Conservation (phyloP, 1,140 invertebrate species). For the Chrysoperla carnea region DNA sequence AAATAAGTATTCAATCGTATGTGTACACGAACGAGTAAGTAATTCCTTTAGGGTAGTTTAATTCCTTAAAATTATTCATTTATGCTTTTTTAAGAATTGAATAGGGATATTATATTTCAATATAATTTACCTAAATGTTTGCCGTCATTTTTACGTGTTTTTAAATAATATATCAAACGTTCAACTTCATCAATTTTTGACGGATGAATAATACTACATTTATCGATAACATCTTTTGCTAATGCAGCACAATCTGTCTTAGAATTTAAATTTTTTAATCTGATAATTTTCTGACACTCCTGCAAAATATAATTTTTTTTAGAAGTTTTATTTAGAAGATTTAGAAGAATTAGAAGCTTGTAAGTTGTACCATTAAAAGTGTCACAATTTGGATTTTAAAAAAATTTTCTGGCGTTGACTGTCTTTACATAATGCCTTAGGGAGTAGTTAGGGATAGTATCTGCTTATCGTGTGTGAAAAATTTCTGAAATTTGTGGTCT, state of each 20-base stretch:
- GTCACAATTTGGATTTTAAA: neutral
- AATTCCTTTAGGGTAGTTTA: too few relatives aligned
- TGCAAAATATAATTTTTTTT: constrained; percentile 13
- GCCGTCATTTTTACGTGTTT: constrained; percentile 46
- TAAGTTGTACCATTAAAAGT: constrained; percentile 1
- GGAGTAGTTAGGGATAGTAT: too few relatives aligned
- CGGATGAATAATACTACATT: constrained; percentile 76
- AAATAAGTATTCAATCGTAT: too few relatives aligned
- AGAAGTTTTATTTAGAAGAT: constrained; percentile 5
- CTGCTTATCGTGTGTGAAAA: too few relatives aligned
- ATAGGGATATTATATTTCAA: too few relatives aligned
- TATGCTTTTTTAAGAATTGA: too few relatives aligned
- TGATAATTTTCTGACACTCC: constrained; percentile 70
- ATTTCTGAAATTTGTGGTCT: too few relatives aligned
- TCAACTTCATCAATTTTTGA: constrained; percentile 73
- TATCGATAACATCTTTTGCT: constrained; percentile 73
- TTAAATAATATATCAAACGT: constrained; percentile 80
- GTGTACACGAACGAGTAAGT: too few relatives aligned
- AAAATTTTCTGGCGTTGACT: neutral
- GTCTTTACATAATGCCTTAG: too few relatives aligned
- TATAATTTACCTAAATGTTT: constrained; percentile 1
- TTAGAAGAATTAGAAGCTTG: constrained; percentile 4
- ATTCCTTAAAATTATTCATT: too few relatives aligned
- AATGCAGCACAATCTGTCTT: constrained; percentile 63
- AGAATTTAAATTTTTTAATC: constrained; percentile 64